Base-by-base conservation (phyloP, 2,113 vertebrate species). In the Cyphomyrus discorhynchus region DNA sequence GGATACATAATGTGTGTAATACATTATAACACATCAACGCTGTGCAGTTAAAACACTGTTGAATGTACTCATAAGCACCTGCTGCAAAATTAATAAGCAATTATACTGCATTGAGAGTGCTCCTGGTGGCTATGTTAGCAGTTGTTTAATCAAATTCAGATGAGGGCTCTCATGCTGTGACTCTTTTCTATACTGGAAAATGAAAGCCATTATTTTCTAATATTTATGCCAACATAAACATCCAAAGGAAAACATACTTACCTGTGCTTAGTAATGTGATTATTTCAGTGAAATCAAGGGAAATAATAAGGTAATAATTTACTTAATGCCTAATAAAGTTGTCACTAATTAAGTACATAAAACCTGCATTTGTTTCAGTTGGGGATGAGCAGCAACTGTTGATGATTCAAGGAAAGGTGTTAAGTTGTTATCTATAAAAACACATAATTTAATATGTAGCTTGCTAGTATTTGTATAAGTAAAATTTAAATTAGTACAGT, bases 71-170 rank as follows among this genome's bases (percentile, higher is more conserved):
- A 42, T 19, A 80, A 80, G 31, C 74, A 19, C 74, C 15, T 80
- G 35, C 74, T 42, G 35, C 74, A 80, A 80, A 80, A 35, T 80
- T 80, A 80, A 80, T 80, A 80, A 80, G 74, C 74, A 80, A 80
- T 80, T 35, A 80, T 80, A 80, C 39, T 17, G 15, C 35, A 42
- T 42, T 80, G 74, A 80, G 17, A 80, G 35, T 42, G 35, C 31
- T 80, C 35, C 74, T 80, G 19, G 27, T 77, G 70, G 70, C 70
- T 39, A 35, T 19, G 70, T 77, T 80, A 80, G 31, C 17, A 80
- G 74, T 42, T 80, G 74, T 35, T 80, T 39, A 80, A 80, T 80
- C 11, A 80, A 80, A 80, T 80, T 39, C 31, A 80, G 74, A 39
- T 13, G 15, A 77, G 70, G 31, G 35, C 74, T 80, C 31, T 80